phyloP scores from a whole-genome alignment of 2,113 vertebrate genomes.

The Grallaria varia region DNA sequence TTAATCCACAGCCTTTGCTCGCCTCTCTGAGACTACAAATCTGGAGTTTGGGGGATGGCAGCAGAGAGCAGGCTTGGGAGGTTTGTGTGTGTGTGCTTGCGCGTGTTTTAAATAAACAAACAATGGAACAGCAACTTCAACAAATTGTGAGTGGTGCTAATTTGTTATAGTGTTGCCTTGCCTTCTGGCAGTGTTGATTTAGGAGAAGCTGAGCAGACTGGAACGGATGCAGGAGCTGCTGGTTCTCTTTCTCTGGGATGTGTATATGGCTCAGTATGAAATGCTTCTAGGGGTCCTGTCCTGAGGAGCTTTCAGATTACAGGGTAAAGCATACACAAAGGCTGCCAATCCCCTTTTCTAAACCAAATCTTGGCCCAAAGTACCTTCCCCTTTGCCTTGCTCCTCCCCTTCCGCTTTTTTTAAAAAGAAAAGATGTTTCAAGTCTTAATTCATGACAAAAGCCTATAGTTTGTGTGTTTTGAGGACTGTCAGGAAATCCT shows the following conservation, averaged over 20 bases:
- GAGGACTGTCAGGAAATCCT: constrained; percentile 13
- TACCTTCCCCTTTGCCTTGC: neutral
- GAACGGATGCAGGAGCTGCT: neutral
- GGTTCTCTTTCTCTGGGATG: neutral
- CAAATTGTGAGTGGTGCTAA: constrained; percentile 49
- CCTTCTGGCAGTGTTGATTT: constrained; percentile 59
- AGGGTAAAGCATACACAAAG: neutral
- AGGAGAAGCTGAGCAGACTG: constrained; percentile 38
- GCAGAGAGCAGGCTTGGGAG: constrained; percentile 47
- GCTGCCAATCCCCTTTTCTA: neutral
- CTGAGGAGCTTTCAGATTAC: constrained; percentile 7
- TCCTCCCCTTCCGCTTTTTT: neutral
- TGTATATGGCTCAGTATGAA: neutral
- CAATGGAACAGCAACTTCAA: constrained; percentile 58
- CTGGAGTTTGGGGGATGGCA: constrained; percentile 41
- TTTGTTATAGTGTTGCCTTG: constrained; percentile 54
- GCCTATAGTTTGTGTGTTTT: neutral
- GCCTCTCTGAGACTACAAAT: neutral
- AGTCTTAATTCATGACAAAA: neutral
- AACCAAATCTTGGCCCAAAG: neutral
- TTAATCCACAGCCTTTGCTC: neutral
- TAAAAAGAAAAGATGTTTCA: neutral
- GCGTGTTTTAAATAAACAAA: constrained; percentile 59
- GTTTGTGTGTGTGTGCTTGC: neutral
- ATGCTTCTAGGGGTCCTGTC: neutral